Conservation (phyloP, 2,113 vertebrate genomes). For the Spermophilus dauricus region DNA sequence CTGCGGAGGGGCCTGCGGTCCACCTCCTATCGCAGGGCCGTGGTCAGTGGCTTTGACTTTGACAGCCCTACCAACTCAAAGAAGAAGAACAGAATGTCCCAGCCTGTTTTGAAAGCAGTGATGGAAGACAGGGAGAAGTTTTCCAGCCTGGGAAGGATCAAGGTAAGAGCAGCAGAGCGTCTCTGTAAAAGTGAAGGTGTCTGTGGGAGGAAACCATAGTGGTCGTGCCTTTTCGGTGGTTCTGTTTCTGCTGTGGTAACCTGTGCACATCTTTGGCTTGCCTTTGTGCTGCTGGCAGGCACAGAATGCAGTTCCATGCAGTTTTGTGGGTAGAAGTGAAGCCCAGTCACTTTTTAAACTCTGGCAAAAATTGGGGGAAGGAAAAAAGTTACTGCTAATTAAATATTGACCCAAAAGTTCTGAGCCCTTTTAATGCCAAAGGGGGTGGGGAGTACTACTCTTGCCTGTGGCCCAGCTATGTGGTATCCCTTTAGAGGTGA, state of each 20-base stretch:
- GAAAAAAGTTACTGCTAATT: background rate
- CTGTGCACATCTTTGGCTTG: background rate
- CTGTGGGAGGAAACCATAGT: background rate
- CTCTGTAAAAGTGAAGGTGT: background rate
- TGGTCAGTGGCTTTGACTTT: conserved; percentile 94
- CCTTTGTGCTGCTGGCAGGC: background rate
- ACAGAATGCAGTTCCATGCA: background rate
- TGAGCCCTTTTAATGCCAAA: background rate
- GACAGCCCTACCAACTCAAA: conserved; percentile 85
- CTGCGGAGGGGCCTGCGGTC: conserved; percentile 93
- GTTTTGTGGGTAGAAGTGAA: background rate
- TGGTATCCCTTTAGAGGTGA: background rate
- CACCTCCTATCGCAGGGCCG: conserved; percentile 96
- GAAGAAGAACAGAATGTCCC: conserved; percentile 90
- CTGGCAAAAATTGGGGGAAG: background rate
- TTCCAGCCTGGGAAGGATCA: conserved; percentile 89
- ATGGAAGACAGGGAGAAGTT: conserved; percentile 90
- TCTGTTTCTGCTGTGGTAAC: background rate
- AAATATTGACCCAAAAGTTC: background rate
- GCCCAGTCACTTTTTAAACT: background rate
- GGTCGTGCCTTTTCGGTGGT: background rate
- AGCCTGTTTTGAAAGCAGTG: conserved; percentile 88
- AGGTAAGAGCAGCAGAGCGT: conserved; percentile 82
- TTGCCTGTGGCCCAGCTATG: background rate
- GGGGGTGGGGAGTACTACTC: background rate